These are phyloP conservation scores for Lithosia quadra DNA, from an alignment of 2,888 invertebrate species.

Conservation along the genomic window DNA sequence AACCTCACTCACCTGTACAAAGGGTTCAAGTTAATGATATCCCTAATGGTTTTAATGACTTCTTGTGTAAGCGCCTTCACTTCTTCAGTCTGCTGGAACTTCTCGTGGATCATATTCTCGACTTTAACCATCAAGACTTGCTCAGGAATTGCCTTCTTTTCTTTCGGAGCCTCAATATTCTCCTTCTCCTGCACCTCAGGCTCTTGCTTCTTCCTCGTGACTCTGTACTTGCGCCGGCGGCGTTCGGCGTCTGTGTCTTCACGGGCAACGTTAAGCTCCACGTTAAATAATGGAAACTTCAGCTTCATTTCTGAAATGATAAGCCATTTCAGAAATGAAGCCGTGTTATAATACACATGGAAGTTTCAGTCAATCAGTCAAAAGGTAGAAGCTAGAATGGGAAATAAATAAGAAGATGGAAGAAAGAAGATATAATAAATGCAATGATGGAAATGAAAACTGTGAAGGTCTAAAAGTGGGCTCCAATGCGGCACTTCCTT, in stretches of 20 bases:
- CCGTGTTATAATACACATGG: not conserved
- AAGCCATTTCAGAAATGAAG: slow-evolving; percentile 80
- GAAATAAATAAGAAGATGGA: no score
- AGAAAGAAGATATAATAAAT: no score
- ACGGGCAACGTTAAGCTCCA: slow-evolving; percentile 93
- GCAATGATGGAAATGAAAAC: no score
- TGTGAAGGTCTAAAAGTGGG: no score
- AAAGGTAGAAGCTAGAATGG: no score
- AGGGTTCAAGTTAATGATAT: slow-evolving; percentile 99
- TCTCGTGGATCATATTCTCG: slow-evolving; percentile 95
- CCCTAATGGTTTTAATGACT: slow-evolving; percentile 98
- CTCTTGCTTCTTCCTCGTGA: slow-evolving; percentile 62
- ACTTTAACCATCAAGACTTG: slow-evolving; percentile 96
- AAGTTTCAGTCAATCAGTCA: no score
- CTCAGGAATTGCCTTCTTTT: slow-evolving; percentile 66
- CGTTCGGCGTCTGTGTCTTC: slow-evolving; percentile 90
- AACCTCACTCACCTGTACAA: slow-evolving; percentile 89
- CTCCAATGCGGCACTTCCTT: no score
- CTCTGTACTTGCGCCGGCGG: slow-evolving; percentile 82
- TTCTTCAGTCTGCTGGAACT: slow-evolving; percentile 96
- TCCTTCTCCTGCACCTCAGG: slow-evolving; percentile 44
- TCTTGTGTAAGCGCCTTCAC: slow-evolving; percentile 98
- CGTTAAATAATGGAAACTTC: slow-evolving; percentile 94
- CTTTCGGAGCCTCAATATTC: slow-evolving; percentile 40
- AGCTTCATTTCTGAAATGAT: slow-evolving; percentile 90